These are phyloP conservation scores for Heliocidaris erythrogramma DNA, from an alignment of 35 echinoderm and acorn worm genomes.

Conservation along the genomic window DNA sequence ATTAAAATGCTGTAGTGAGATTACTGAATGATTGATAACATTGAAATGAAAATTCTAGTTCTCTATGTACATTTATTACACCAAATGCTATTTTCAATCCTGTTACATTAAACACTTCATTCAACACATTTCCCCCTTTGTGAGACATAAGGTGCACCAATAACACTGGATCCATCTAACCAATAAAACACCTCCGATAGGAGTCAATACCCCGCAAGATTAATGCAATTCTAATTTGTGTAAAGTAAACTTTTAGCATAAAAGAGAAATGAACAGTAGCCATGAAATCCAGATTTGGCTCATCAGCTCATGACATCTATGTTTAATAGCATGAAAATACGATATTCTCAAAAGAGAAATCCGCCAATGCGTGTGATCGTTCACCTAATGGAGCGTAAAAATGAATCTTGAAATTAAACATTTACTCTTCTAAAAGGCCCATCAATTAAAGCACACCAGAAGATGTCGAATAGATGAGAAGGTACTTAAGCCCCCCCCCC, in stretches of 20 bases:
- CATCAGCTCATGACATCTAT: background rate
- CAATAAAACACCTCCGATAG: background rate
- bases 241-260: background rate
- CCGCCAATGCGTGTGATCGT: background rate
- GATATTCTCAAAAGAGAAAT: background rate
- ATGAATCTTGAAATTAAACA: constrained; percentile 13
- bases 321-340: background rate
- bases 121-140: no score
- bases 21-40: background rate
- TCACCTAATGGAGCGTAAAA: background rate
- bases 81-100: no score
- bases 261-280: background rate
- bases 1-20: background rate
- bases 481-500: background rate
- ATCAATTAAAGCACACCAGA: background rate
- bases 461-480: background rate
- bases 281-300: background rate
- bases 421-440: background rate
- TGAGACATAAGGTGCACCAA: no score
- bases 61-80: no score
- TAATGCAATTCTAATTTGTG: background rate
- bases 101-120: no score
- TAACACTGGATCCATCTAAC: background rate
- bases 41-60: no score
- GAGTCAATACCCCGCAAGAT: background rate